These are phyloP conservation scores for Adineta ricciae DNA, from an alignment of 2,888 invertebrate species.

Conservation along the genomic window DNA sequence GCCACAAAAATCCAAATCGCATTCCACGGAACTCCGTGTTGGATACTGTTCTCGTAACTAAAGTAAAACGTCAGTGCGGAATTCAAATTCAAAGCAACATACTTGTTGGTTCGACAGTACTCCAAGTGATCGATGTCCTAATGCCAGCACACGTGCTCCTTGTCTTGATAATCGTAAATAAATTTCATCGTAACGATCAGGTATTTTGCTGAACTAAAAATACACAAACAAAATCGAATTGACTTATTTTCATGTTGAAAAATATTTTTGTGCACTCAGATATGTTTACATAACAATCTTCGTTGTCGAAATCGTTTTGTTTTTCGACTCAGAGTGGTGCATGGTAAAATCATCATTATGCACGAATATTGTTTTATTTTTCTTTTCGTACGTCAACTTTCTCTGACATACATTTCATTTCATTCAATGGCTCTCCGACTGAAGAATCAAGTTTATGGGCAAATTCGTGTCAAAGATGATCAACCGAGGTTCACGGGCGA, in stretches of 20 bases:
- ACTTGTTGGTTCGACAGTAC: conserved; percentile 52
- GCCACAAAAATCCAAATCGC: conserved; percentile 77
- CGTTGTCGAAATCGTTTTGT: neutral
- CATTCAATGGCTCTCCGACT: neutral
- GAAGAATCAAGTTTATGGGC: neutral
- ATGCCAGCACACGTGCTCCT: conserved; percentile 85
- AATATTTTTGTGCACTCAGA: neutral
- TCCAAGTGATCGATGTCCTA: conserved; percentile 77
- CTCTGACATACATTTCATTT: no score
- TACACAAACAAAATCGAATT: neutral
- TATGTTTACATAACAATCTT: conserved; percentile 22
- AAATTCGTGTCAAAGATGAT: neutral
- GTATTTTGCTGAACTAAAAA: conserved; percentile 56
- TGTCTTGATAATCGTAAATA: conserved; percentile 80
- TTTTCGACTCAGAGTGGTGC: neutral
- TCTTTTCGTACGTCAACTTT: no score
- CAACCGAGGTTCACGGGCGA: neutral
- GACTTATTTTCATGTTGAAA: no score
- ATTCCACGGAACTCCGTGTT: conserved; percentile 75
- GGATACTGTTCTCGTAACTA: conserved; percentile 59
- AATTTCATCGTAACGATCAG: conserved; percentile 61
- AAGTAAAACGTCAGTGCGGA: no score
- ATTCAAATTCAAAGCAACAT: neutral
- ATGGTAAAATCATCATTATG: neutral
- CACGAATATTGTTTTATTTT: neutral